Conservation (phyloP, 1,140 invertebrate species). For the Littorina saxatilis region DNA sequence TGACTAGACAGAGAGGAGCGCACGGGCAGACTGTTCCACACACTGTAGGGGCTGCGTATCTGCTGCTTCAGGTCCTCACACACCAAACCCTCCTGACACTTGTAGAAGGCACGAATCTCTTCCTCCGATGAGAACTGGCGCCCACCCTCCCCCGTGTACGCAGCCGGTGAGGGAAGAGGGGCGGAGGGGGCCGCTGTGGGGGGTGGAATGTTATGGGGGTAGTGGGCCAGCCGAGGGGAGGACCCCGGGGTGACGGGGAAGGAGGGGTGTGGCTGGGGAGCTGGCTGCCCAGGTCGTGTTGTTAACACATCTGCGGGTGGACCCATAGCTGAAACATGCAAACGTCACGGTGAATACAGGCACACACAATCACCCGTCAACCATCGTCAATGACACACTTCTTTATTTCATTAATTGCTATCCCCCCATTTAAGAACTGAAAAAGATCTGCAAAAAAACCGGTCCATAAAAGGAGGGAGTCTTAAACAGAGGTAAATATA, state of each 20-base stretch:
- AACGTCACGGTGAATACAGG: no score
- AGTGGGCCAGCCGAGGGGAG: slow-evolving; percentile 38
- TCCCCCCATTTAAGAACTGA: neutral
- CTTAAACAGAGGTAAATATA: neutral
- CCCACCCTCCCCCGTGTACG: neutral
- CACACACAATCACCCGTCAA: no score
- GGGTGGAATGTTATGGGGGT: slow-evolving; percentile 44
- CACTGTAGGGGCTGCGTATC: slow-evolving; percentile 13
- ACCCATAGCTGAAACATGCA: slow-evolving; percentile 1
- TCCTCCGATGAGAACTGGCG: neutral
- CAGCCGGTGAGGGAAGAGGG: neutral
- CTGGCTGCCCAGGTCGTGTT: neutral
- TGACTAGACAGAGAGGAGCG: neutral
- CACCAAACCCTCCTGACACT: slow-evolving; percentile 28
- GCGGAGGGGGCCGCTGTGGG: neutral
- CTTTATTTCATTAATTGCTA: no score
- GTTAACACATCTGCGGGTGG: slow-evolving; percentile 6
- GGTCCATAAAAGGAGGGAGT: neutral
- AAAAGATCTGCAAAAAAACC: neutral
- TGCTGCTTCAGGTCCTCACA: slow-evolving; percentile 43
- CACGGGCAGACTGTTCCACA: neutral
- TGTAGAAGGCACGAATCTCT: slow-evolving; percentile 39
- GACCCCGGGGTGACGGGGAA: slow-evolving; percentile 40
- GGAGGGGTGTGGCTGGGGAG: slow-evolving; percentile 38
- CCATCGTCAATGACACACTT: neutral